Percentiles rank a stretch among this genome's conserved stretches.
Evolutionary conservation across 2,113 vertebrate species (phyloP).

Genomic region (Corythoichthys haematopterus): DNA sequence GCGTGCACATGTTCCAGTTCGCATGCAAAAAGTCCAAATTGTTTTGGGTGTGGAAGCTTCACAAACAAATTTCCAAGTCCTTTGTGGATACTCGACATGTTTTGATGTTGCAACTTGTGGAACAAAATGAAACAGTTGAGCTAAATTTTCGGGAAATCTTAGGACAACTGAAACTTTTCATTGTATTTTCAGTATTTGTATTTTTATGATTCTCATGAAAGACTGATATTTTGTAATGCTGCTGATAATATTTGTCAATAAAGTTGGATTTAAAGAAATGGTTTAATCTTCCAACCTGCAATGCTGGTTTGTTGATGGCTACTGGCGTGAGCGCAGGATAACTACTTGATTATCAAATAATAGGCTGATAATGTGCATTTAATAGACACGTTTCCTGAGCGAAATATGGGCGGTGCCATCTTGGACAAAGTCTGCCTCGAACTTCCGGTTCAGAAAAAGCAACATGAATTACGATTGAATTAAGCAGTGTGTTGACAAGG

Average conservation of each 20-base stretch:
- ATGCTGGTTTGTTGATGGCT: background rate
- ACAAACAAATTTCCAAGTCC: slow-evolving; percentile 30
- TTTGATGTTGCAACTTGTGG: slow-evolving; percentile 39
- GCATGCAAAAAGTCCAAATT: slow-evolving; percentile 24
- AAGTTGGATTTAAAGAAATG: slow-evolving; percentile 29
- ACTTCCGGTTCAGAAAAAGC: no score
- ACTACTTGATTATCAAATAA: background rate
- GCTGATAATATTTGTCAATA: slow-evolving; percentile 40
- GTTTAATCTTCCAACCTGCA: background rate
- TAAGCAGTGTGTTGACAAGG: no score
- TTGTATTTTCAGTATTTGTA: slow-evolving; percentile 29
- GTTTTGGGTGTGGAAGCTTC: slow-evolving; percentile 32
- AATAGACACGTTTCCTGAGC: background rate
- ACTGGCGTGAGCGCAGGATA: background rate
- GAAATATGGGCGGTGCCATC: no score
- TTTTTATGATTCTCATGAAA: slow-evolving; percentile 16
- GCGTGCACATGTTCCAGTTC: background rate
- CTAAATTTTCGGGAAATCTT: slow-evolving; percentile 25
- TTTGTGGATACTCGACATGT: slow-evolving; percentile 16
- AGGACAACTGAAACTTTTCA: slow-evolving; percentile 9
- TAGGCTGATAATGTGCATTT: background rate
- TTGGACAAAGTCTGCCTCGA: no score
- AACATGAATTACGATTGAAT: no score
- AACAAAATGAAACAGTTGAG: slow-evolving; percentile 26
- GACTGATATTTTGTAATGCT: slow-evolving; percentile 39